Conservation (phyloP, 2,888 invertebrate species). For the Luffia ferchaultella region DNA sequence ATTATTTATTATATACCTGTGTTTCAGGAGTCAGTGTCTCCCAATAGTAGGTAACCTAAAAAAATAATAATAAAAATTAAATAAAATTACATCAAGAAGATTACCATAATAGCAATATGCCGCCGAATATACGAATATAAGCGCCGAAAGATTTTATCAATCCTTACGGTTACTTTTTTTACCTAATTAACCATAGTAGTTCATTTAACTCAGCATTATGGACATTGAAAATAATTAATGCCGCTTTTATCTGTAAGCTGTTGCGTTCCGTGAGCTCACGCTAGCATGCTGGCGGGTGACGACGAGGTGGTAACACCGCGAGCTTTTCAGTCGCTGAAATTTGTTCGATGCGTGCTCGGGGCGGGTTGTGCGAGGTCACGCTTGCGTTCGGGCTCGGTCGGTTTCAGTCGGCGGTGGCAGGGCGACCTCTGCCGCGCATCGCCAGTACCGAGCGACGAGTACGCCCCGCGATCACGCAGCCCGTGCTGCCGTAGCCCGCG, state of each 20-base stretch:
- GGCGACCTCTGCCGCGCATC: constrained; percentile 25
- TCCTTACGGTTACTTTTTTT: too few species aligned
- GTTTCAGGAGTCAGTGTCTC: too few species aligned
- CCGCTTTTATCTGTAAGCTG: not conserved
- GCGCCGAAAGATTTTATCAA: too few species aligned
- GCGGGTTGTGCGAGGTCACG: constrained; percentile 61
- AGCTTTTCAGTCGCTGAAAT: constrained; percentile 15
- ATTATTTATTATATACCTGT: too few species aligned
- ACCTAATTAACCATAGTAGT: not conserved
- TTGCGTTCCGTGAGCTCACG: not conserved
- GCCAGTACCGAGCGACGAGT: constrained; percentile 29
- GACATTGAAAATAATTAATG: not conserved
- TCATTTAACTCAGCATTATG: not conserved
- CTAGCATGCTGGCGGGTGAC: too few species aligned
- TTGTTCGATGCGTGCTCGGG: constrained; percentile 42
- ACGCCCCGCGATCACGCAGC: constrained; percentile 55
- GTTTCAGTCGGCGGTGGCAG: constrained; percentile 32
- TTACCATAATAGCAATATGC: too few species aligned
- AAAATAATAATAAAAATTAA: too few species aligned
- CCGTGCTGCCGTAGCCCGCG: constrained; percentile 41
- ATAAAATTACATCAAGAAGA: too few species aligned
- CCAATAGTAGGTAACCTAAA: too few species aligned
- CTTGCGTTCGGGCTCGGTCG: constrained; percentile 41
- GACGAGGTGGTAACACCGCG: not conserved
- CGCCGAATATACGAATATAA: too few species aligned